Evolutionary conservation across 2,888 invertebrate species (phyloP).

Genomic region (Drosophila quinaria): DNA sequence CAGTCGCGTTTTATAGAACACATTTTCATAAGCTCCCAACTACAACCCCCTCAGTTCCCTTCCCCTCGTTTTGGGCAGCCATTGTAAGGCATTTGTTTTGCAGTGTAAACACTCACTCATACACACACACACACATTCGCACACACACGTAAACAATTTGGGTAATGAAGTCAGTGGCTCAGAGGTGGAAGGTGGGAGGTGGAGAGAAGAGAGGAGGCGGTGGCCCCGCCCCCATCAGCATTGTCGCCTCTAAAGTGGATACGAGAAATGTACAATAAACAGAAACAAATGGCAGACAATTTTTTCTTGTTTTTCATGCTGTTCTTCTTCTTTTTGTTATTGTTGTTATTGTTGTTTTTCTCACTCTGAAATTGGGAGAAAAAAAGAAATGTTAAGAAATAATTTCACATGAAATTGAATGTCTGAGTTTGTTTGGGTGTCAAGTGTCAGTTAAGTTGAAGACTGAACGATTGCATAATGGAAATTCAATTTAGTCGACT

Average conservation of each 20-base stretch:
- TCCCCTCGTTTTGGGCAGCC: constrained; percentile 27
- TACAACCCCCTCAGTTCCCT: not conserved
- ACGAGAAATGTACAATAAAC: constrained; percentile 69
- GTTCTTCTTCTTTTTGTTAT: constrained; percentile 5
- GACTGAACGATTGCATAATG: constrained; percentile 70
- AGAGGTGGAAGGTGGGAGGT: no score
- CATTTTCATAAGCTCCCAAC: constrained; percentile 27
- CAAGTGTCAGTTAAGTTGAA: constrained; percentile 73
- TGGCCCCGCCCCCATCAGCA: constrained; percentile 49
- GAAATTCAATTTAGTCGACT: constrained; percentile 66
- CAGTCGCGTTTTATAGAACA: constrained; percentile 45
- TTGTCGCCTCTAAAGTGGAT: constrained; percentile 62
- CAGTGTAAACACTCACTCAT: constrained; percentile 62
- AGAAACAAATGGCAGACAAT: constrained; percentile 66
- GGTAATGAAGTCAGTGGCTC: constrained; percentile 70
- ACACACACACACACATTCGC: constrained; percentile 36
- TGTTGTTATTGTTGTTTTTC: constrained; percentile 11
- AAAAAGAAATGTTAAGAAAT: constrained; percentile 56
- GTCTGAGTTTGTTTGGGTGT: constrained; percentile 73
- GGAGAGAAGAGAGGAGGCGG: constrained; percentile 31
- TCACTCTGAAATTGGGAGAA: constrained; percentile 15
- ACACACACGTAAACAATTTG: constrained; percentile 61
- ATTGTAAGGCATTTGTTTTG: constrained; percentile 62
- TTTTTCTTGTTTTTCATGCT: constrained; percentile 38
- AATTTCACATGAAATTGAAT: constrained; percentile 75